These are phyloP conservation scores for Imbricaverruca yamaguchii DNA, from an alignment of 2,888 invertebrate genomes.

Conservation along the genomic window DNA sequence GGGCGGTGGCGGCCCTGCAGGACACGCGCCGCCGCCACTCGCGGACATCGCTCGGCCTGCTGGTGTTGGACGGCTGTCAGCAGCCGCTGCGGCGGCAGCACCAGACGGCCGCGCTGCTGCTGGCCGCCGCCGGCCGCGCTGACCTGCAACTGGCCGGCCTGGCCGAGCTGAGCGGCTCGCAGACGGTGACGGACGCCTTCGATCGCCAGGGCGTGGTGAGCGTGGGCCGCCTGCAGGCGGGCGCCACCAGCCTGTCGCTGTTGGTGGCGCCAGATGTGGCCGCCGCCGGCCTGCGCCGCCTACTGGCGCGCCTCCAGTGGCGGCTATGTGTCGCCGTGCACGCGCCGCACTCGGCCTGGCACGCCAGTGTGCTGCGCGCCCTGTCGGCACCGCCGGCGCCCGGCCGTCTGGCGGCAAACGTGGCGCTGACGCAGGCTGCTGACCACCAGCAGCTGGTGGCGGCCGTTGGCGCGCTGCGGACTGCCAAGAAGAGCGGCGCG, in stretches of 20 bases:
- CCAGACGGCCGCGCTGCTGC: constrained; percentile 7
- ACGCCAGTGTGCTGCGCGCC: not conserved
- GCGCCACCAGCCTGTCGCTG: not conserved
- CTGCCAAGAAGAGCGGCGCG: not conserved
- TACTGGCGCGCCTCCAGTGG: constrained; percentile 6
- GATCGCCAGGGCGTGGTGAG: not conserved
- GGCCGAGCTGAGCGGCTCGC: not conserved
- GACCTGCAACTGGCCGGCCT: not conserved
- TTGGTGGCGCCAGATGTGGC: not conserved
- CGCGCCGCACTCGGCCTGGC: constrained; percentile 9
- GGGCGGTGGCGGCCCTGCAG: constrained; percentile 38
- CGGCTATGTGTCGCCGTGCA: not conserved
- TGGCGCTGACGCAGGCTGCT: not conserved
- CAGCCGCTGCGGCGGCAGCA: constrained; percentile 5
- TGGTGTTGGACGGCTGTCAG: constrained; percentile 2
- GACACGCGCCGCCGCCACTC: constrained; percentile 6
- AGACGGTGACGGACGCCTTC: not conserved
- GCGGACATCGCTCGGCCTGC: not conserved
- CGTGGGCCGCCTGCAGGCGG: not conserved
- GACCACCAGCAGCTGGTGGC: not conserved
- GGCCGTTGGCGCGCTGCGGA: not conserved
- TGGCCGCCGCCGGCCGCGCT: not conserved
- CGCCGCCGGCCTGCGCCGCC: not conserved
- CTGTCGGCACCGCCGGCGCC: not conserved
- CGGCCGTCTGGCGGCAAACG: not conserved